Percentiles rank a stretch among this genome's conserved stretches.
These are phyloP conservation scores for Smittia aterrima DNA, from an alignment of 2,888 invertebrate genomes.

Conservation along the genomic window DNA sequence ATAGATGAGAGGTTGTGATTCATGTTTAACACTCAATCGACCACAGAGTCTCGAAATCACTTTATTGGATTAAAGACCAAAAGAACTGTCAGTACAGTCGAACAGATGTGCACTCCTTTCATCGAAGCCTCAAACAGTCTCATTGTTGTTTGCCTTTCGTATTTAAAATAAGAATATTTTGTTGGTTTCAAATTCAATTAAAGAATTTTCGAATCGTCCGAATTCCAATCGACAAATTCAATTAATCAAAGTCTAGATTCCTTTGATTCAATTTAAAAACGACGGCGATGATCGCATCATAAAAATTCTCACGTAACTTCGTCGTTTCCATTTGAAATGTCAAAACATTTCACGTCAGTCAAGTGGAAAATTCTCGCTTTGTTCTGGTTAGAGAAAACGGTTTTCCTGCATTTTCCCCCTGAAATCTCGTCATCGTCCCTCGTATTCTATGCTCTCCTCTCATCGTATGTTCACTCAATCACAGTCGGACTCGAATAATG, in stretches of 20 bases:
- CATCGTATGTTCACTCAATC: background rate
- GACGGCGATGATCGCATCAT: background rate
- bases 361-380: conserved; percentile 18
- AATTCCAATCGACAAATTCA: background rate
- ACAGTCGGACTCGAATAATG: background rate
- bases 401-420: conserved; percentile 17
- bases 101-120: background rate
- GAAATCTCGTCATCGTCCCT: conserved; percentile 2
- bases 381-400: background rate
- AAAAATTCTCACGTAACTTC: background rate
- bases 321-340: background rate
- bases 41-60: background rate
- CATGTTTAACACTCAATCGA: conserved; percentile 14
- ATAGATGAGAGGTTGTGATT: conserved; percentile 9
- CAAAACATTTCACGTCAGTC: background rate
- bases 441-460: background rate
- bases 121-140: background rate
- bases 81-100: background rate
- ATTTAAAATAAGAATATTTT: background rate
- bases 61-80: background rate
- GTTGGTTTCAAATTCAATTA: conserved; percentile 3
- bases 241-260: background rate
- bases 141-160: background rate
- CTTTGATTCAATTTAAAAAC: background rate
- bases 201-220: background rate